Evolutionary conservation across 2,888 invertebrate species (phyloP).

Genomic region (Coenonympha arcania): DNA sequence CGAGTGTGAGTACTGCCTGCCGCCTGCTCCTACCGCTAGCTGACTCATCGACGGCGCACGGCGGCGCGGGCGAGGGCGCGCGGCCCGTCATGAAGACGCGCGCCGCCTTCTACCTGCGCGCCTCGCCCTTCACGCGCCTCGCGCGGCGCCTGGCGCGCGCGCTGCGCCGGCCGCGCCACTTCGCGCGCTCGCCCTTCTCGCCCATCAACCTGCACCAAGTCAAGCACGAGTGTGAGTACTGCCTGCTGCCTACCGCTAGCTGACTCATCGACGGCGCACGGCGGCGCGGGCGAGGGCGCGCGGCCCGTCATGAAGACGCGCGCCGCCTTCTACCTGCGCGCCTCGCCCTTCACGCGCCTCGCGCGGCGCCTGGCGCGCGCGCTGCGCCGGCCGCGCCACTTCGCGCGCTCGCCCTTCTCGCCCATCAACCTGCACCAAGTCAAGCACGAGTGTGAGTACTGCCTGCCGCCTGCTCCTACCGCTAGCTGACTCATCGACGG

Average conservation of each 20-base stretch:
- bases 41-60: slow-evolving; percentile 94
- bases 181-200: slow-evolving; percentile 89
- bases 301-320: slow-evolving; percentile 97
- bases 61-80: slow-evolving; percentile 78
- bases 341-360: slow-evolving; percentile 90
- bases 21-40: too few species aligned
- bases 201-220: slow-evolving; percentile 84
- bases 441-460: slow-evolving; percentile 87
- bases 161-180: slow-evolving; percentile 86
- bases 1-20: slow-evolving; percentile 79
- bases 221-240: slow-evolving; percentile 87
- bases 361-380: slow-evolving; percentile 90
- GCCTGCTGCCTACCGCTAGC: not conserved
- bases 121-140: slow-evolving; percentile 90
- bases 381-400: slow-evolving; percentile 86
- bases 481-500: too few species aligned
- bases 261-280: slow-evolving; percentile 94
- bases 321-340: slow-evolving; percentile 95
- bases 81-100: slow-evolving; percentile 97
- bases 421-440: slow-evolving; percentile 84
- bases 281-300: slow-evolving; percentile 78
- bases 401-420: slow-evolving; percentile 89
- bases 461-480: not conserved
- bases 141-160: slow-evolving; percentile 90
- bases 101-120: slow-evolving; percentile 95